A percentile compares a stretch with the other conserved stretches of the same genome.
These are phyloP conservation scores for Arctopsyche grandis DNA, from an alignment of 1,140 invertebrate species.

Conservation along the genomic window DNA sequence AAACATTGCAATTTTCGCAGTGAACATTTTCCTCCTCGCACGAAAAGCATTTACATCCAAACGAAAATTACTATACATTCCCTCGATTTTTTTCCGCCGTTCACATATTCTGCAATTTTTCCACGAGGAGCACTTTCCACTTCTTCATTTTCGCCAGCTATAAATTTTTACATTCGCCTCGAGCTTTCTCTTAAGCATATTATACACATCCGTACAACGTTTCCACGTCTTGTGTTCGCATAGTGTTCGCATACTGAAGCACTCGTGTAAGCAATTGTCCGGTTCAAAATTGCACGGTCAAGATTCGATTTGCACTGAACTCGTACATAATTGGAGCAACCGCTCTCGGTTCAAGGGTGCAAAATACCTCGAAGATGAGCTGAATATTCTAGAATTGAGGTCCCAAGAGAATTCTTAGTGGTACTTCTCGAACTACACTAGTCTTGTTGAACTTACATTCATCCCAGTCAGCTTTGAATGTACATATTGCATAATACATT, in stretches of 20 bases:
- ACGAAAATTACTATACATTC: background rate
- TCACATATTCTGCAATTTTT: constrained; percentile 2
- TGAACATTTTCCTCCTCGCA: background rate
- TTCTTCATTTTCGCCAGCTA: constrained; percentile 15
- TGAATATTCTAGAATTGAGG: background rate
- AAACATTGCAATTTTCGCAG: background rate
- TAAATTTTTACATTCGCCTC: constrained; percentile 11
- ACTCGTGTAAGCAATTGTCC: background rate
- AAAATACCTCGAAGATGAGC: background rate
- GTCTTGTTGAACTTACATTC: too few relatives aligned
- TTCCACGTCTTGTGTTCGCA: background rate
- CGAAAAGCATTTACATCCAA: constrained; percentile 2
- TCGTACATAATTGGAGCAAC: background rate
- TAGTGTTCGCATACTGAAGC: too few relatives aligned
- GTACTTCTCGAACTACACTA: background rate
- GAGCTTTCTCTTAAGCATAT: background rate
- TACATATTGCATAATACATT: too few relatives aligned
- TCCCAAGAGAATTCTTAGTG: background rate
- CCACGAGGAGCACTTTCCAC: background rate
- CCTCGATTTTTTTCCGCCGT: background rate
- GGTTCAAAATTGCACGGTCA: background rate
- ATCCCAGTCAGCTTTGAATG: too few relatives aligned
- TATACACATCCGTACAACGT: background rate
- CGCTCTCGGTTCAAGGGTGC: background rate
- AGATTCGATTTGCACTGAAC: background rate